phyloP scores from a whole-genome alignment of 1,140 invertebrate genomes.

The Zaprionus davidi region DNA sequence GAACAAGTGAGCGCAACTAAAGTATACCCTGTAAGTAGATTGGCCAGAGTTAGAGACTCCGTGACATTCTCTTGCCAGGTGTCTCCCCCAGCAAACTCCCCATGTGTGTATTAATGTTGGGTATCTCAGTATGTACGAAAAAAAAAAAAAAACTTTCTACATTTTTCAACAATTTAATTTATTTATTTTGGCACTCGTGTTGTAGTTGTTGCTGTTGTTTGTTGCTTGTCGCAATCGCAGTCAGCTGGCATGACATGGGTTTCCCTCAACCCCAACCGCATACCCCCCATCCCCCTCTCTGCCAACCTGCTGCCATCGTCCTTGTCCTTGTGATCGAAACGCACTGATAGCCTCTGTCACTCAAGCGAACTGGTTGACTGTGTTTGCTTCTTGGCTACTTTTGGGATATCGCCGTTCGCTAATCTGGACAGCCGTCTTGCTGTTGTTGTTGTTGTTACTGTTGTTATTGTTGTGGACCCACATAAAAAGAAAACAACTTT shows the following conservation, averaged over 20 bases:
- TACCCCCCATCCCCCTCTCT: conserved; percentile 11
- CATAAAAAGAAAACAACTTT: neutral
- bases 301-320: neutral
- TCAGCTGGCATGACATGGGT: conserved; percentile 74
- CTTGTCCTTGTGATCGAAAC: conserved; percentile 61
- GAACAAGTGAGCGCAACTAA: neutral
- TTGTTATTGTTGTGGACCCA: conserved; percentile 8
- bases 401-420: conserved; percentile 31
- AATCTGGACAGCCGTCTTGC: conserved; percentile 25
- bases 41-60: no score
- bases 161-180: conserved; percentile 79
- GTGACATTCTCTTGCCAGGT: no score
- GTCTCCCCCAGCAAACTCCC: neutral
- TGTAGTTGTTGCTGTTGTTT: conserved; percentile 41
- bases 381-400: conserved; percentile 23
- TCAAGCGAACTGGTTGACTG: conserved; percentile 59
- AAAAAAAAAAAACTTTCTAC: conserved; percentile 52
- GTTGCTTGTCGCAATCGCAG: conserved; percentile 44
- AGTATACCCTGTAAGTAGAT: neutral
- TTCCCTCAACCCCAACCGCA: neutral
- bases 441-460: neutral
- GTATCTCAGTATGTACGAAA: neutral
- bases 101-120: neutral
- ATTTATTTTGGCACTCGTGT: conserved; percentile 76
- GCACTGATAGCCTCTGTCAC: conserved; percentile 78